phyloP scores from a whole-genome alignment of 1,140 invertebrate species.

The Atta texana region DNA sequence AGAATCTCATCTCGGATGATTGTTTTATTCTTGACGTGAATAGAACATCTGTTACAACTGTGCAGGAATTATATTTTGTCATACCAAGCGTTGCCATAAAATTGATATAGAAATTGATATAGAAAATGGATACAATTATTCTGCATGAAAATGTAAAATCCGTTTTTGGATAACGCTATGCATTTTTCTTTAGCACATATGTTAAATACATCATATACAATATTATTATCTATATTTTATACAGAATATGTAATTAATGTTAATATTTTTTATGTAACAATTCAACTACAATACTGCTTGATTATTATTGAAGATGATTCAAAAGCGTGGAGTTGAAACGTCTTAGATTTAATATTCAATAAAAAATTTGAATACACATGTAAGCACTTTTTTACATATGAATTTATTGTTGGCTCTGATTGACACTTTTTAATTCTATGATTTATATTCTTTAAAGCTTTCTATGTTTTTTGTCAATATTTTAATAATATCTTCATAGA shows the following conservation, averaged over 20 bases:
- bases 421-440: too few species aligned
- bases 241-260: not conserved
- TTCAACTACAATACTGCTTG: too few species aligned
- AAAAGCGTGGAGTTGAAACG: too few species aligned
- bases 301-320: too few species aligned
- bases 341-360: too few species aligned
- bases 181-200: not conserved
- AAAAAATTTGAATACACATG: too few species aligned
- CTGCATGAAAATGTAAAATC: not conserved
- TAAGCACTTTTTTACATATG: too few species aligned
- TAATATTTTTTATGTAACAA: not conserved
- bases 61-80: slow-evolving; percentile 10
- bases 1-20: slow-evolving; percentile 28
- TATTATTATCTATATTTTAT: slow-evolving; percentile 1
- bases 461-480: not conserved
- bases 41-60: not conserved
- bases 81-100: not conserved
- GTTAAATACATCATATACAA: not conserved
- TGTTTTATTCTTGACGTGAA: slow-evolving; percentile 34
- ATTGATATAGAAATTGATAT: not conserved
- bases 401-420: too few species aligned
- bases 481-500: not conserved
- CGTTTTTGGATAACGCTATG: not conserved
- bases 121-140: slow-evolving; percentile 13
- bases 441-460: too few species aligned